phyloP scores from a whole-genome alignment of 2,888 invertebrate species.

The Nyleta sp. region DNA sequence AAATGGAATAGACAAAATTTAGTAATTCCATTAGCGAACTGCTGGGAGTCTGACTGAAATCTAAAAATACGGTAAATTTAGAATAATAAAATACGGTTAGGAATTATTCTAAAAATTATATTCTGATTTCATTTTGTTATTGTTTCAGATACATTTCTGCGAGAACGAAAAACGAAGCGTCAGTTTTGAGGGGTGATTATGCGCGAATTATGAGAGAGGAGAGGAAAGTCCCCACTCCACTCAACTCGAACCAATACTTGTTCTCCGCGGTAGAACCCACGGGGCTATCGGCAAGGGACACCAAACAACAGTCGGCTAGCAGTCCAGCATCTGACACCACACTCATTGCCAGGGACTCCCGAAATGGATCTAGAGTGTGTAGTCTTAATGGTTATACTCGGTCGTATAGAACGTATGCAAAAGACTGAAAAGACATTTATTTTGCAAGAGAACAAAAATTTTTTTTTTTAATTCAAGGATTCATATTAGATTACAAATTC shows the following conservation, averaged over 20 bases:
- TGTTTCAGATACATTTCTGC: not conserved
- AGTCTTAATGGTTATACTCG: no score
- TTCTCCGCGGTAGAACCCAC: not conserved
- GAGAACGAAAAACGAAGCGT: not conserved
- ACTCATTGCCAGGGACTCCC: no score
- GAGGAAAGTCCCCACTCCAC: not conserved
- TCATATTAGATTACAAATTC: no score
- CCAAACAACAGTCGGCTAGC: not conserved
- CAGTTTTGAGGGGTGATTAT: not conserved
- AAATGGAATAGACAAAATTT: not conserved
- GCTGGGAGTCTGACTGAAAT: slow-evolving; percentile 12
- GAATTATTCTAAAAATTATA: no score
- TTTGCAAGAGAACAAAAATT: no score
- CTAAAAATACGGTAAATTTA: no score
- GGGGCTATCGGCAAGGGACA: not conserved
- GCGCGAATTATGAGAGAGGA: not conserved
- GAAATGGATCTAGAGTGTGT: no score
- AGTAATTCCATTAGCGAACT: slow-evolving; percentile 9
- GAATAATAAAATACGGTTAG: no score
- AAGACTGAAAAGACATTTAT: no score
- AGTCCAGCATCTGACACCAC: not conserved
- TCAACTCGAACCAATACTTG: not conserved
- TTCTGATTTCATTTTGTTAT: no score
- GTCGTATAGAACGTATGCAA: no score
- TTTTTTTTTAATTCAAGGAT: no score